Evolutionary conservation across 2,888 invertebrate genomes (phyloP), one percentile per base, ranked within the genome.

Genomic region (Caenorhabditis wallacei): DNA sequence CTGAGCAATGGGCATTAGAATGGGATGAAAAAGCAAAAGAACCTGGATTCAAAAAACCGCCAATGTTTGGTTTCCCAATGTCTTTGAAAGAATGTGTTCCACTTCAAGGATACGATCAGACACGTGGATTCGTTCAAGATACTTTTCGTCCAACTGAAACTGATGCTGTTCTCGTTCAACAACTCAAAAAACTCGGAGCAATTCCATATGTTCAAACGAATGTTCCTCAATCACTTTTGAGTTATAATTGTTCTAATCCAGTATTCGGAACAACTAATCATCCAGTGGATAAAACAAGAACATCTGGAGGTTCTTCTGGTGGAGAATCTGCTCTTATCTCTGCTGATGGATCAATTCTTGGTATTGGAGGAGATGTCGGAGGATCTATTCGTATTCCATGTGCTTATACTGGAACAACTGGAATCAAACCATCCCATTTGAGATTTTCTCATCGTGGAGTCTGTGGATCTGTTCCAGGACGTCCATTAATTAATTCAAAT

Each of bases 381-480:
- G 94, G 94, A 51, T 93, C 93, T 71, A 91, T 93, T 22, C 89
- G 94, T 4, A 92, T 93, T 64, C 94, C 94, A 0, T 91, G 93
- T 51, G 92, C 92, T 81, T 92, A 93, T 87, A 92, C 93, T 87
- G 94, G 94, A 2, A 90, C 92, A 26, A 92, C 90, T 69, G 92
- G 93, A 7, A 84, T 94, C 11, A 70, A 88, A 82, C 89, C 89
- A 1, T 88, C 87, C 8, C 86, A 87, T 59, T 74, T 87, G 35
- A 83, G 89, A 51, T 84, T 89, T 71, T 87, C 89, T 10, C 86
- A 88, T 43, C 83, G 82, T n/a, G 84, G 87, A 53, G 80, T 80
- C 18, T 76, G 80, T 22, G 89, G 88, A 20, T 86, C 87, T 8
- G 86, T 90, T 16, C 90, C 90, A 13, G 90, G 90, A 5, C 82